Evolutionary conservation across 1,140 invertebrate genomes (phyloP), one percentile per base, ranked within the genome.

Genomic region (Caenorhabditis latens): DNA sequence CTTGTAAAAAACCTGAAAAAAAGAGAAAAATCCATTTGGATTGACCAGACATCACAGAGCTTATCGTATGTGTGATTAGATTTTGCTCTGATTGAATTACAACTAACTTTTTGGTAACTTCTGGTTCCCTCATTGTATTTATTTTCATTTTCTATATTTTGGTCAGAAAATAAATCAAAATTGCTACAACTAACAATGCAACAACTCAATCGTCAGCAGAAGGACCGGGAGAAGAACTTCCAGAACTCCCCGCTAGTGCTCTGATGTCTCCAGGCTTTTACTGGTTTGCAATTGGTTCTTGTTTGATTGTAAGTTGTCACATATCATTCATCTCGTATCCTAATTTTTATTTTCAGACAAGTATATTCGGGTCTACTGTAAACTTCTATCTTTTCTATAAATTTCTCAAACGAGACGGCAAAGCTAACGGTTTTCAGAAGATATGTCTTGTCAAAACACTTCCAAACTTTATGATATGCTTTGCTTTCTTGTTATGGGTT

Each of bases 211-310:
- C 42, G 19, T 14, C 65, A 46, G 11, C 21, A 40, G 61, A 65
- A 65, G 61, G 61, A 65, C 13, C 32, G 40, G 61, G 61, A 65
- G 65, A 71, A 71, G 65, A 71, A 7, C 8, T 71, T 43, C 65
- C 65, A 8, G 65, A 71, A 46, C 8, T 71, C 0, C 65, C 65
- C 0, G 65, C 65, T 5, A 71, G 65, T 46, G 65, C 42, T 43
- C 65, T 71, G 0, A 71, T 71, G 65, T 43, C 65, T 32, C 65
- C 65, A 7, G 65, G n/a, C 7, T 71, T 71, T 19, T 71, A 32
- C 3, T 43, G 14, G 11, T 71, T 71, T 19, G 65, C 65, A 43
- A 43, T 71, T 46, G 16, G 11, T 16, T 71, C 65, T 79, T 79
- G 71, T 79, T 53, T 79, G 19, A 46, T 71, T 46, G 65, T 71